Percentiles rank a stretch among this genome's conserved stretches.
Conservation (phyloP, 2,113 vertebrate genomes). For the Numenius arquata region DNA sequence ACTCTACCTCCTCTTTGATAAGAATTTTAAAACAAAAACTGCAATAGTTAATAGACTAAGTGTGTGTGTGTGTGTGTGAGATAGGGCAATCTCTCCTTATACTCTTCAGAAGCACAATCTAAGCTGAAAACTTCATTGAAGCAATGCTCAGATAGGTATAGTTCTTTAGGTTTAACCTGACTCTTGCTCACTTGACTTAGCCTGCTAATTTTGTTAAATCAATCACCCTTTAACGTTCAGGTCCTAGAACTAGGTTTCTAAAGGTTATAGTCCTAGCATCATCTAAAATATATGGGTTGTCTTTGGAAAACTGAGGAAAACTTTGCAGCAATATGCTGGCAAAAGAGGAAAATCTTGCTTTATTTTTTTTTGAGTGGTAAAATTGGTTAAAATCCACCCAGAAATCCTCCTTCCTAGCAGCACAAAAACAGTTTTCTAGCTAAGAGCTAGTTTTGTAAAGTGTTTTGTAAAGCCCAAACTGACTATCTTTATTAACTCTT, state of each 20-base stretch:
- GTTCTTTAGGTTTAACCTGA: background rate
- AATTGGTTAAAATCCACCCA: background rate
- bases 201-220: background rate
- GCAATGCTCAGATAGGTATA: background rate
- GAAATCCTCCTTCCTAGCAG: background rate
- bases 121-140: background rate
- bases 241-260: background rate
- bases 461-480: background rate
- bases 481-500: background rate
- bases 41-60: background rate
- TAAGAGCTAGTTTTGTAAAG: no score
- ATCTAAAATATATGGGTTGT: background rate
- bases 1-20: background rate
- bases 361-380: background rate
- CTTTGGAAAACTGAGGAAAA: background rate
- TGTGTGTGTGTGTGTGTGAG: background rate
- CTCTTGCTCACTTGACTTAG: background rate
- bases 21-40: background rate
- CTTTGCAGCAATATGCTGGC: background rate
- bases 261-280: background rate
- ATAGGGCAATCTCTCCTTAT: background rate
- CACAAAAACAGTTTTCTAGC: background rate
- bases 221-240: background rate
- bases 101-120: background rate
- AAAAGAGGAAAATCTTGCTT: background rate